Base-by-base conservation (phyloP, 2,113 vertebrate genomes). In the Eurystomus gularis region DNA sequence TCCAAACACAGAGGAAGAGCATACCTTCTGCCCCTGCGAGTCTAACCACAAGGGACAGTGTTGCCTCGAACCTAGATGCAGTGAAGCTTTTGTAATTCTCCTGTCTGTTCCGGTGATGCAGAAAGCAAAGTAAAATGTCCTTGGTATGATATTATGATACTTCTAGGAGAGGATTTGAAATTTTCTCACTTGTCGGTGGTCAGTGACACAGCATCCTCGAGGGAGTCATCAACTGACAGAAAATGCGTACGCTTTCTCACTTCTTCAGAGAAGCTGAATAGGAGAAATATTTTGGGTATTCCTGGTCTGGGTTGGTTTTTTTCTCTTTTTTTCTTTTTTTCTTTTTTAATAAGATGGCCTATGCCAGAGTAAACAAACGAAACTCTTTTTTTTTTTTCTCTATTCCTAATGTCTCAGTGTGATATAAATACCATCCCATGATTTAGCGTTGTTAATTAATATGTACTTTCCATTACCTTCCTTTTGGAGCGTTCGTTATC, bases 401-500 rank as follows among this genome's bases (percentile, higher is more conserved):
- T 25, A 16, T 54, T 76, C 44, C 21, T 64, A 40, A 88, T 88
- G 24, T 71, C 60, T 75, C 86, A 81, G 18, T 46, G 31, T 37
- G 77, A 80, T 80, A 92, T 46, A 94, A 96, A 96, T 96, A 91
- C 72, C 55, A 61, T 70, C 58, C 29, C 42, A 61, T 55, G 88
- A 73, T 93, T 93, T 79, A 62, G 17, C 29, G 8, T 66, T 90
- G 72, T 90, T 96, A 94, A 96, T 97, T 95, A 96, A 90, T 96
- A 87, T 62, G 58, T 75, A 73, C 91, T 96, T 96, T 88, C 71
- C 54, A 68, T 96, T 91, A 88, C 75, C 40, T 96, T 94, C 57
- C 65, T 96, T 94, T 90, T 89, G 71, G 73, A 95, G 83, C 92
- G 86, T 69, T 96, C 86, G 82, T 96, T 97, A 90, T 81, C 69